These are phyloP conservation scores for Falco naumanni DNA, from an alignment of 2,797 vertebrate species.

Conservation along the genomic window DNA sequence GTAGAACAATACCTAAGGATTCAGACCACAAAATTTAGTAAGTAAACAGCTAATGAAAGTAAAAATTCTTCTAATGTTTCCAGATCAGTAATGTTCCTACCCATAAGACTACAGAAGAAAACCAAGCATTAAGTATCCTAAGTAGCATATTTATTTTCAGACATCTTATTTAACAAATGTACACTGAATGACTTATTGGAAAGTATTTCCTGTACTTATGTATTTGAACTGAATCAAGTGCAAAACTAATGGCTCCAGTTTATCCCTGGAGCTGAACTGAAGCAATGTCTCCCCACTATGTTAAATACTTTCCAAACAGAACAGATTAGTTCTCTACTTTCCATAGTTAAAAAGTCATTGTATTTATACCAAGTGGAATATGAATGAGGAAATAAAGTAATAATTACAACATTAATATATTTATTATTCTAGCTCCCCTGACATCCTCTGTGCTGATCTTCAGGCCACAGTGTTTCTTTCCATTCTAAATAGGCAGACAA, in stretches of 20 bases:
- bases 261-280: background rate
- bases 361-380: constrained; percentile 24
- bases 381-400: constrained; percentile 22
- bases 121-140: background rate
- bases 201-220: background rate
- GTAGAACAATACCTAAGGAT: background rate
- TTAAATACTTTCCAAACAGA: constrained; percentile 21
- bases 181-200: background rate
- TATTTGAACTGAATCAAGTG: background rate
- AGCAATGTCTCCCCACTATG: background rate
- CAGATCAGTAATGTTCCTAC: background rate
- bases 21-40: background rate
- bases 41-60: background rate
- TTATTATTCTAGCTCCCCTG: constrained; percentile 25
- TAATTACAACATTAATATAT: background rate
- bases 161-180: background rate
- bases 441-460: background rate
- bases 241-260: background rate
- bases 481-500: background rate
- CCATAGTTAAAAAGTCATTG: background rate
- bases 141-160: background rate
- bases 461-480: background rate
- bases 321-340: background rate
- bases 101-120: background rate
- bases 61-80: background rate